Conservation (phyloP, 2,888 invertebrate species). For the Erynnis tages region DNA sequence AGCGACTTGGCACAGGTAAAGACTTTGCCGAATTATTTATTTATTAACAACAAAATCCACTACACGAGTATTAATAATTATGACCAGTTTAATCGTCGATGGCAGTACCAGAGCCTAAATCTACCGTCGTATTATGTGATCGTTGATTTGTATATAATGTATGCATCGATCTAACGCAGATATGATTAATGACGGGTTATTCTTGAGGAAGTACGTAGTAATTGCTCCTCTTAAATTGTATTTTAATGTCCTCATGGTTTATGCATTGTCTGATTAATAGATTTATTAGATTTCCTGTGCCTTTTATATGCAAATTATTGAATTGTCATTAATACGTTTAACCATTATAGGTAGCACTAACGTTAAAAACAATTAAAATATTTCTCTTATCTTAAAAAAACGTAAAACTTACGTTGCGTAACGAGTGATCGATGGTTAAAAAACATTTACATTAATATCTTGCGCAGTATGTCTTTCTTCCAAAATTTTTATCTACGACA, state of each 20-base stretch:
- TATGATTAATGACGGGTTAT: conserved; percentile 3
- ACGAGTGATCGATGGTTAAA: conserved; percentile 10
- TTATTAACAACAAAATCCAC: no score
- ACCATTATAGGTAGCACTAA: no score
- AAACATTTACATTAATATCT: background rate
- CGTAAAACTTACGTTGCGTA: no score
- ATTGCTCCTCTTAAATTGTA: conserved; percentile 2
- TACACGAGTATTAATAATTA: no score
- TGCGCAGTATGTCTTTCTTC: background rate
- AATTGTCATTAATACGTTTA: background rate
- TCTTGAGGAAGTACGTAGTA: conserved; percentile 4
- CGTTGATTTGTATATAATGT: conserved; percentile 29
- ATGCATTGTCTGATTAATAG: conserved; percentile 9
- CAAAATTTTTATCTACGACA: conserved; percentile 1
- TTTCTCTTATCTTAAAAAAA: no score
- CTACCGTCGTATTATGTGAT: conserved; percentile 28
- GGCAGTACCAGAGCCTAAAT: conserved; percentile 30
- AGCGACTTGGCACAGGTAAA: no score
- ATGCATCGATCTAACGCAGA: conserved; percentile 8
- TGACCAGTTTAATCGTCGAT: conserved; percentile 29
- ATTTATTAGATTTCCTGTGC: conserved; percentile 10
- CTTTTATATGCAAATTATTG: conserved; percentile 2
- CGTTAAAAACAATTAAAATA: no score
- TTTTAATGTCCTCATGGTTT: conserved; percentile 22
- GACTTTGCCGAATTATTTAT: no score